Evolutionary conservation across 2,113 vertebrate genomes (phyloP).

Genomic region (Phycodurus eques): DNA sequence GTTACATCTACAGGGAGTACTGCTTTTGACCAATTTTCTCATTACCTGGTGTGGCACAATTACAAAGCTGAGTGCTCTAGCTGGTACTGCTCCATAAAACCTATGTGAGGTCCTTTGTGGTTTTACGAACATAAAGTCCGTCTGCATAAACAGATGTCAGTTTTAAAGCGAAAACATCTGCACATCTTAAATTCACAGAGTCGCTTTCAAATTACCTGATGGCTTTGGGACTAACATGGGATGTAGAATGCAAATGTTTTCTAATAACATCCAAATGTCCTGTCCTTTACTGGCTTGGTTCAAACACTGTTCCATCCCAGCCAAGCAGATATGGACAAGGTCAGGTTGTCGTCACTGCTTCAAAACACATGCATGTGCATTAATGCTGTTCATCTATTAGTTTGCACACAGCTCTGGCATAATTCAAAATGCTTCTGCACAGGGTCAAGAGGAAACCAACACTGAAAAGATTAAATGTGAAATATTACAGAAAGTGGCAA

Average conservation of each 20-base stretch:
- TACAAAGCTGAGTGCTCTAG: conserved; percentile 70
- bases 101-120: conserved; percentile 71
- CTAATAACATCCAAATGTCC: conserved; percentile 71
- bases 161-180: conserved; percentile 77
- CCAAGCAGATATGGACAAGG: conserved; percentile 58
- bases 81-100: conserved; percentile 73
- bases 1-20: conserved; percentile 63
- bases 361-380: conserved; percentile 34
- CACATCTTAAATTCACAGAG: conserved; percentile 74
- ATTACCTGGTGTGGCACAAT: conserved; percentile 70
- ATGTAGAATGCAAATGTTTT: conserved; percentile 62
- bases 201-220: conserved; percentile 75
- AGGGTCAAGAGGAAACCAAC: conserved; percentile 33
- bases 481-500: conserved; percentile 32
- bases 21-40: conserved; percentile 72
- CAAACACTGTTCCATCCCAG: conserved; percentile 42
- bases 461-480: conserved; percentile 40
- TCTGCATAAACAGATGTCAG: conserved; percentile 78
- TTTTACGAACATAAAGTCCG: conserved; percentile 68
- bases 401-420: conserved; percentile 22
- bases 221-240: conserved; percentile 62
- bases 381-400: conserved; percentile 47
- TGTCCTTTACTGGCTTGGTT: conserved; percentile 59
- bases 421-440: conserved; percentile 49
- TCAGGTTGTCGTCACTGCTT: conserved; percentile 56